Evolutionary conservation across 2,888 invertebrate genomes (phyloP).

Genomic region (Melinopterus prodromus): DNA sequence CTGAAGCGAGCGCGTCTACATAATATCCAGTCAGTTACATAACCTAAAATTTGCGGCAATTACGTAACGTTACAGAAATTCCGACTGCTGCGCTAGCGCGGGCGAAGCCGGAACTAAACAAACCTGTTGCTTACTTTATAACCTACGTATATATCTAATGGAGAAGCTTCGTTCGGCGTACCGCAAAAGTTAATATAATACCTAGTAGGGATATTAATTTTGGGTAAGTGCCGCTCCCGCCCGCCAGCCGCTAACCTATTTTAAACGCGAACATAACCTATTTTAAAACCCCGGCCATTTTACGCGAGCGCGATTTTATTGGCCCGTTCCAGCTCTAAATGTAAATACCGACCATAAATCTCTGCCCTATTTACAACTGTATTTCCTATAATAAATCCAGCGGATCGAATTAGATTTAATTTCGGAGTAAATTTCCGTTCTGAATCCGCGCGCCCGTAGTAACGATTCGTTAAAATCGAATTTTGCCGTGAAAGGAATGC

Average conservation of each 20-base stretch:
- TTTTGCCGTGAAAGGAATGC: background rate
- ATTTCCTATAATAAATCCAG: background rate
- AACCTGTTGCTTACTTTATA: background rate
- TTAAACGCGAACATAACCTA: constrained; percentile 4
- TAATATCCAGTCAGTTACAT: constrained; percentile 4
- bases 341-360: background rate
- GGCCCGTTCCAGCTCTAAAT: background rate
- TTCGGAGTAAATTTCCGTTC: background rate
- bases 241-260: background rate
- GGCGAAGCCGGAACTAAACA: background rate
- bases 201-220: background rate
- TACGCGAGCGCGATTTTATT: background rate
- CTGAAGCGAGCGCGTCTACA: background rate
- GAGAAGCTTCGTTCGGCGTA: background rate
- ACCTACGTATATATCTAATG: background rate
- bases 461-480: background rate
- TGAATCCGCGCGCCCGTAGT: background rate
- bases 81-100: background rate
- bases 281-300: background rate
- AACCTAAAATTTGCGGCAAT: background rate
- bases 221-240: background rate
- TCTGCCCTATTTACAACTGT: background rate
- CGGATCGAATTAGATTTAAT: background rate
- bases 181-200: background rate
- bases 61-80: background rate